phyloP scores from a whole-genome alignment of 1,140 invertebrate genomes.

The Marisa cornuarietis region DNA sequence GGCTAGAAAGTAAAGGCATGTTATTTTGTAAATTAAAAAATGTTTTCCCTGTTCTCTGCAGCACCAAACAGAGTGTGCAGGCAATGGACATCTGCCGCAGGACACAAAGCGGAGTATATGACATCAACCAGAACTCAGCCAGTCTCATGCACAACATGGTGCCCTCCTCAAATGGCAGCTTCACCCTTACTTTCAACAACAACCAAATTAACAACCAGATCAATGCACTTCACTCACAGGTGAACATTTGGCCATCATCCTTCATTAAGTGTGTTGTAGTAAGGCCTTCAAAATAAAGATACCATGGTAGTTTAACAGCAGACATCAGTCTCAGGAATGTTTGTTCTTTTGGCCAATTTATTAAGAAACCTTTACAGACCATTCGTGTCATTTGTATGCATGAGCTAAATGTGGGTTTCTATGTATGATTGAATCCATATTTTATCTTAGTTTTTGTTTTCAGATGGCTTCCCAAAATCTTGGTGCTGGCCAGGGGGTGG shows the following conservation, averaged over 20 bases:
- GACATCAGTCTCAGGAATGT: too few relatives aligned
- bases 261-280: too few relatives aligned
- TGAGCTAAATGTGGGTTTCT: too few relatives aligned
- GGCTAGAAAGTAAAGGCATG: too few relatives aligned
- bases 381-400: too few relatives aligned
- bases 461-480: constrained; percentile 58
- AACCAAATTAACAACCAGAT: constrained; percentile 78
- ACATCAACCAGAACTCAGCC: constrained; percentile 55
- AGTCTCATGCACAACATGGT: constrained; percentile 71
- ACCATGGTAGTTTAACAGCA: too few relatives aligned
- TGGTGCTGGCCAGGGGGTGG: constrained; percentile 39
- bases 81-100: constrained; percentile 65
- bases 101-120: constrained; percentile 55
- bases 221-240: constrained; percentile 66
- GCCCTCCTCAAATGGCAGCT: constrained; percentile 81
- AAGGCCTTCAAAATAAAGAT: too few relatives aligned
- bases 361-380: too few relatives aligned
- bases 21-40: too few relatives aligned
- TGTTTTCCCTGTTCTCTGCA: constrained; percentile 27
- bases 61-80: constrained; percentile 64
- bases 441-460: constrained; percentile 3
- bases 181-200: constrained; percentile 85
- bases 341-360: too few relatives aligned
- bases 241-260: constrained; percentile 26
- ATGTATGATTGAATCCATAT: neutral